These are phyloP conservation scores for Incurvaria masculella DNA, from an alignment of 2,888 invertebrate species.

Conservation along the genomic window DNA sequence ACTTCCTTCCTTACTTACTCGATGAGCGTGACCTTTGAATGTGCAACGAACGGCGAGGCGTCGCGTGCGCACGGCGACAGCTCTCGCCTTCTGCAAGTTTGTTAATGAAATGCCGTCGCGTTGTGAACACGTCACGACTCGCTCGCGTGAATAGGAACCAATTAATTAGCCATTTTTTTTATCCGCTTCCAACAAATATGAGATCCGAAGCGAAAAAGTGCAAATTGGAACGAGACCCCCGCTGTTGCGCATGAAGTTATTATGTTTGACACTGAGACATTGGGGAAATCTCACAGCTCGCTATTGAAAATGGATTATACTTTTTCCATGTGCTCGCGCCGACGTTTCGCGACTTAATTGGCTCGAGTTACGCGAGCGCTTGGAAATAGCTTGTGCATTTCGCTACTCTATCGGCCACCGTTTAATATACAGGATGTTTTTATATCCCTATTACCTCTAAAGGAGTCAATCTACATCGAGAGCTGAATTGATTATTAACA, in stretches of 20 bases:
- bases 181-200: conserved; percentile 14
- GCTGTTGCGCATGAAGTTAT: not conserved
- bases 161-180: conserved; percentile 30
- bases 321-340: not conserved
- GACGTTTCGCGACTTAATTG: not conserved
- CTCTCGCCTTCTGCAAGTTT: not conserved
- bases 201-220: not conserved
- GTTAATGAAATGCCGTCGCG: conserved; percentile 1
- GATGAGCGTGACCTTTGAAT: no score
- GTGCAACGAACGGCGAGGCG: no score
- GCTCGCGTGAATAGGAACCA: conserved; percentile 30
- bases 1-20: no score
- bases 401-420: no score
- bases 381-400: no score
- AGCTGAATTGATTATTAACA: no score
- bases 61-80: not conserved
- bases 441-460: no score
- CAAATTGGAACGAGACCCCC: not conserved
- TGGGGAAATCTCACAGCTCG: not conserved
- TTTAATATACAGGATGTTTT: no score
- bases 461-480: no score
- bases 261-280: not conserved
- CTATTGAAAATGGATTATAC: not conserved
- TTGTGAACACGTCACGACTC: conserved; percentile 25
- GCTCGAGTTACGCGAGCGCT: not conserved